A percentile compares a stretch with the other conserved stretches of the same genome.
Evolutionary conservation across 2,888 invertebrate species (phyloP).

Genomic region (Xestobium rufovillosum): DNA sequence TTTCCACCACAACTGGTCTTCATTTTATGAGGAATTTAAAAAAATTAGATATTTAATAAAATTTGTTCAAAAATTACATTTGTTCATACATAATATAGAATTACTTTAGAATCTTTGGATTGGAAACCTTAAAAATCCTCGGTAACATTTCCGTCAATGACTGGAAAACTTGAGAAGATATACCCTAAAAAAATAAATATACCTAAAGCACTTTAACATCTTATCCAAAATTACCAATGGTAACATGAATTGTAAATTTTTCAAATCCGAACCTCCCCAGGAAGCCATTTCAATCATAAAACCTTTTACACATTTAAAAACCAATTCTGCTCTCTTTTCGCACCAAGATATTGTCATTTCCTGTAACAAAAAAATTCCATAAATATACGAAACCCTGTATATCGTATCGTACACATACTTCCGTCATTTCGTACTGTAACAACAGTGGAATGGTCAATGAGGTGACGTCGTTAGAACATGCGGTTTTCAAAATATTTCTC

Average conservation of each 20-base stretch:
- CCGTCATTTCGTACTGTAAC: conserved; percentile 87
- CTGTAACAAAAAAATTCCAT: conserved; percentile 41
- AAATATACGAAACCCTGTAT: conserved; percentile 6
- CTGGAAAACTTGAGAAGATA: conserved; percentile 75
- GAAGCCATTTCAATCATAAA: conserved; percentile 98
- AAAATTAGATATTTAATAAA: no score
- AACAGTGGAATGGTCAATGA: conserved; percentile 89
- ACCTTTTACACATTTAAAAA: conserved; percentile 98
- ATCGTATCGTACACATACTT: conserved; percentile 50
- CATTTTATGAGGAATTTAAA: no score
- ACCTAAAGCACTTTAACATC: conserved; percentile 3
- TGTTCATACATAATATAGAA: no score
- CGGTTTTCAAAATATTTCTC: conserved; percentile 88
- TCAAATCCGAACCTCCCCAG: conserved; percentile 83
- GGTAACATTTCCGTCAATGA: conserved; percentile 83
- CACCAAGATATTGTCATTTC: conserved; percentile 97
- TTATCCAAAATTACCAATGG: conserved; percentile 55
- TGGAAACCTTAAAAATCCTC: conserved; percentile 88
- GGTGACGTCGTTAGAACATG: conserved; percentile 91
- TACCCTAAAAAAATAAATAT: conserved; percentile 47
- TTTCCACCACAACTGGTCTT: no score
- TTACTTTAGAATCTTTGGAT: conserved; percentile 71
- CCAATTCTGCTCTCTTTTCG: conserved; percentile 88
- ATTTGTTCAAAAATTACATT: no score
- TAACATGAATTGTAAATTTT: conserved; percentile 79